phyloP scores from a whole-genome alignment of 2,888 invertebrate genomes.

The Oscheius onirici region DNA sequence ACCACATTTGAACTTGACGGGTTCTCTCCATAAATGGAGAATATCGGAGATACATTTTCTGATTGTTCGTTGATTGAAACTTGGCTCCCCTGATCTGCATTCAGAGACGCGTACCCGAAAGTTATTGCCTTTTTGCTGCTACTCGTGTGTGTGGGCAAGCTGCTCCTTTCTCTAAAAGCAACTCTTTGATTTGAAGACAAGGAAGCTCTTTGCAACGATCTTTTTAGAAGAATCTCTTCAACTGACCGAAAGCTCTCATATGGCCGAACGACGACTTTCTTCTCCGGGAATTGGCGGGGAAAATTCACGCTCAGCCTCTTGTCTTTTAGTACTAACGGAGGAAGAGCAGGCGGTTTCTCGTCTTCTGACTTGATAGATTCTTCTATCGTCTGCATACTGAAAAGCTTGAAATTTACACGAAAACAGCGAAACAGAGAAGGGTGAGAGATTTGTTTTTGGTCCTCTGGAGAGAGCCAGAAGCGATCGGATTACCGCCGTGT shows the following conservation, averaged over 20 bases:
- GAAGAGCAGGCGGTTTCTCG: background rate
- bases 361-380: slow-evolving; percentile 13
- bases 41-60: slow-evolving; percentile 42
- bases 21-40: slow-evolving; percentile 54
- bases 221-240: background rate
- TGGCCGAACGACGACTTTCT: slow-evolving; percentile 49
- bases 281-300: slow-evolving; percentile 34
- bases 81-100: slow-evolving; percentile 20
- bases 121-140: slow-evolving; percentile 16
- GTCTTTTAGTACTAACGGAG: background rate
- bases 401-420: background rate
- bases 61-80: slow-evolving; percentile 3
- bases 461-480: background rate
- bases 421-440: background rate
- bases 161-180: background rate
- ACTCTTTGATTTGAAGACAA: background rate
- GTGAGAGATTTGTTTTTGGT: background rate
- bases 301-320: slow-evolving; percentile 26
- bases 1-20: slow-evolving; percentile 41
- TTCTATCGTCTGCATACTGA: background rate
- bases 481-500: slow-evolving; percentile 31
- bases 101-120: slow-evolving; percentile 29
- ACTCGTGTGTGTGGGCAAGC: slow-evolving; percentile 7
- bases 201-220: background rate
- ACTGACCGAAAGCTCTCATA: slow-evolving; percentile 55